Conservation (phyloP, 2,797 vertebrate genomes). For the Sebastes nivosus region DNA sequence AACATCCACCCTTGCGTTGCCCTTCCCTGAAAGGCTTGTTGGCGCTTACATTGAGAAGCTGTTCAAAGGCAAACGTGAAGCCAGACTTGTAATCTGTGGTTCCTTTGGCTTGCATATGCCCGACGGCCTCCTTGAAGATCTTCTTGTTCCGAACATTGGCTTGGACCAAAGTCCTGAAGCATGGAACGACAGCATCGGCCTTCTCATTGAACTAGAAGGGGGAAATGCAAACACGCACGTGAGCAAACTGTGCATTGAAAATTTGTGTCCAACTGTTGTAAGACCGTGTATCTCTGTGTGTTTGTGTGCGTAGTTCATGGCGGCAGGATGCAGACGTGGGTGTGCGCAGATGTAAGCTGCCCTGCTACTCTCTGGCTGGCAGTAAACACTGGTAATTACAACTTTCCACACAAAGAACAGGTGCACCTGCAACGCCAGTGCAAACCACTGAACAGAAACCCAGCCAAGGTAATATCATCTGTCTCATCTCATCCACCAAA, state of each 20-base stretch:
- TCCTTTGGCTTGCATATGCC: conserved; percentile 95
- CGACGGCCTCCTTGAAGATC: conserved; percentile 95
- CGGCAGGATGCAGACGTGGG: conserved; percentile 44
- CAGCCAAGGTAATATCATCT: conserved; percentile 78
- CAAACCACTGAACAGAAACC: conserved; percentile 66
- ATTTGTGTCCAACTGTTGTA: not conserved
- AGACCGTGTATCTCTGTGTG: conserved; percentile 1
- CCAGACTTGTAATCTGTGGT: conserved; percentile 98
- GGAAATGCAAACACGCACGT: conserved; percentile 9
- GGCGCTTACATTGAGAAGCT: conserved; percentile 94
- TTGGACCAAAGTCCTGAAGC: conserved; percentile 96
- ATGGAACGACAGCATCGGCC: conserved; percentile 92
- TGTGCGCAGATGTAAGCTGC: conserved; percentile 70
- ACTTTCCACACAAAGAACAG: conserved; percentile 79
- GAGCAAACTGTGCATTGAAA: not conserved
- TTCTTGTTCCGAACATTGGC: conserved; percentile 98
- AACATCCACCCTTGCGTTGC: conserved; percentile 5
- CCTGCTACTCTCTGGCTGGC: conserved; percentile 66
- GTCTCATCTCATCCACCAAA: conserved; percentile 77
- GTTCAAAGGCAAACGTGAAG: conserved; percentile 97
- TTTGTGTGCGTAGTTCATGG: conserved; percentile 23
- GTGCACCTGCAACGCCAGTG: conserved; percentile 74
- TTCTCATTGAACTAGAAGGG: conserved; percentile 93
- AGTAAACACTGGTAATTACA: conserved; percentile 79
- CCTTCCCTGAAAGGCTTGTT: conserved; percentile 7